Conservation (phyloP, 2,113 vertebrate species). For the Epinephelus fuscoguttatus region DNA sequence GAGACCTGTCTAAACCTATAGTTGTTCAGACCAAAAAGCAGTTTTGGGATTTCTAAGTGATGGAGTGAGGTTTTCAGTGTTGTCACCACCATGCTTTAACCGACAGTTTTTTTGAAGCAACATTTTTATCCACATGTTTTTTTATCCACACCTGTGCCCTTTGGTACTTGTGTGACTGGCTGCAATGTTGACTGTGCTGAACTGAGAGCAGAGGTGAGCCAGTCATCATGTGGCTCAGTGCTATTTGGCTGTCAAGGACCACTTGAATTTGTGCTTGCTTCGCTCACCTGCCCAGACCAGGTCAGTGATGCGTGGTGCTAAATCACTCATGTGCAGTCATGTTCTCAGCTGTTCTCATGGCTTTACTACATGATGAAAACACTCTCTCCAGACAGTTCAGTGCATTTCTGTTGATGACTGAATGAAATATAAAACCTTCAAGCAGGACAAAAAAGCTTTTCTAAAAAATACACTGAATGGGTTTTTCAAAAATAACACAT, state of each 20-base stretch:
- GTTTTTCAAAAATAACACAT: too few relatives aligned
- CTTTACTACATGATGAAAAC: not conserved
- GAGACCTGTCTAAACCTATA: not conserved
- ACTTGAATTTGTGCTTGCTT: constrained; percentile 10
- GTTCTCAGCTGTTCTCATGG: not conserved
- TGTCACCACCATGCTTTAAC: not conserved
- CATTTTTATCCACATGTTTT: not conserved
- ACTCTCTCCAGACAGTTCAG: constrained; percentile 1
- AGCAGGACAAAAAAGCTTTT: not conserved
- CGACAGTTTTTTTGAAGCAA: not conserved
- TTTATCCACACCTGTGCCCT: not conserved
- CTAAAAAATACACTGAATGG: too few relatives aligned
- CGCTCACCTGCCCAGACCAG: constrained; percentile 11
- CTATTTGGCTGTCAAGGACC: constrained; percentile 30
- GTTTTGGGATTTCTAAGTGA: not conserved
- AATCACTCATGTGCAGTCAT: constrained; percentile 12
- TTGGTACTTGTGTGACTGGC: not conserved
- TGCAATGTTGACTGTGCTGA: constrained; percentile 17
- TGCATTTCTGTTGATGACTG: not conserved
- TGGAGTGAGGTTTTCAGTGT: not conserved
- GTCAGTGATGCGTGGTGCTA: not conserved
- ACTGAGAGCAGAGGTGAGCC: constrained; percentile 17
- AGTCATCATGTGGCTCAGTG: constrained; percentile 22
- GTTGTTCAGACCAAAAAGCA: not conserved
- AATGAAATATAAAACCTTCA: not conserved